Evolutionary conservation across 2,113 vertebrate species (phyloP).

Genomic region (Spermophilus dauricus): DNA sequence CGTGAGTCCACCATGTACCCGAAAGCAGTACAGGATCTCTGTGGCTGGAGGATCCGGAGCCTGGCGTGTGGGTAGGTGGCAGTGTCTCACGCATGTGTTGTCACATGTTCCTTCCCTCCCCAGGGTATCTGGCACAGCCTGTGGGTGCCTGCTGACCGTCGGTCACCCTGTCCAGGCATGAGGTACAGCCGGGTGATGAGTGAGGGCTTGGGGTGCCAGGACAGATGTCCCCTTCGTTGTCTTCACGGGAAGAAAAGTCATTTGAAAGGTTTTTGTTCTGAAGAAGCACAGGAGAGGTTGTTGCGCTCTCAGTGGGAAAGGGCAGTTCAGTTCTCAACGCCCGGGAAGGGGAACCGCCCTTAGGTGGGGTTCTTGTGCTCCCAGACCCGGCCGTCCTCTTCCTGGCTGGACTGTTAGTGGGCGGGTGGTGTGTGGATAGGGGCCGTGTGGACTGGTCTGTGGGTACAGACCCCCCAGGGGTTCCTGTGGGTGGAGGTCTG

Average conservation of each 20-base stretch:
- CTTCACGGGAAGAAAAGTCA: neutral
- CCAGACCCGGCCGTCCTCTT: neutral
- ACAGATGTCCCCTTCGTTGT: neutral
- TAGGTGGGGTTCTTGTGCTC: accelerated
- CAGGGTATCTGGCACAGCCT: accelerated
- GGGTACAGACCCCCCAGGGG: too few relatives aligned
- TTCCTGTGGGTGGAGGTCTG: accelerated
- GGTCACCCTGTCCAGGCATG: accelerated
- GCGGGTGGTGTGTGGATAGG: accelerated
- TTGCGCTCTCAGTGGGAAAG: neutral
- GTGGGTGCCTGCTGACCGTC: accelerated
- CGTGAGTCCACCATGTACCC: slow-evolving; percentile 99
- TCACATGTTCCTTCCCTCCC: accelerated
- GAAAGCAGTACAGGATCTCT: slow-evolving; percentile 97
- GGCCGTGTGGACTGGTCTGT: accelerated
- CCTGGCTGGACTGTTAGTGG: accelerated
- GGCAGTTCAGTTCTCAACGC: neutral
- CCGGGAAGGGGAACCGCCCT: accelerated
- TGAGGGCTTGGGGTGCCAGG: neutral
- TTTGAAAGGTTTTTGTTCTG: neutral
- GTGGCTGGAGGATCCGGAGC: slow-evolving; percentile 97
- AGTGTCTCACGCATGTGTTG: accelerated
- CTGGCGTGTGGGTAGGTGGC: slow-evolving; percentile 95
- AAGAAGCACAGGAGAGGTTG: too few relatives aligned
- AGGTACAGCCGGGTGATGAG: accelerated